phyloP scores from a whole-genome alignment of 2,888 invertebrate genomes.

The Hirtodrosophila duncani region DNA sequence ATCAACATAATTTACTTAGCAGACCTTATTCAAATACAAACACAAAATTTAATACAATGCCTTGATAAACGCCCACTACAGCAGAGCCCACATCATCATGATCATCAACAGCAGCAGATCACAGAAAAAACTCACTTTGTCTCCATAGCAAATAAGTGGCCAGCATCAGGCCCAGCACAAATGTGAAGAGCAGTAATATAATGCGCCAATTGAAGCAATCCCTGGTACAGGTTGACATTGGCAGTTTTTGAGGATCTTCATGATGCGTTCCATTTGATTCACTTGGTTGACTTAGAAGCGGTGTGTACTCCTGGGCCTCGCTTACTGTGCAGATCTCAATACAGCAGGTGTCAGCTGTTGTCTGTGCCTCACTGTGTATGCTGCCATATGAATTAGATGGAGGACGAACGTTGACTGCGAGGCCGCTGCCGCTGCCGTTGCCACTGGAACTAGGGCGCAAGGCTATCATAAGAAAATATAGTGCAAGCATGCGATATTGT shows the following conservation, averaged over 20 bases:
- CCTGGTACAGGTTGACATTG: conserved; percentile 17
- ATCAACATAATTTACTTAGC: too few species aligned
- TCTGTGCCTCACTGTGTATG: not conserved
- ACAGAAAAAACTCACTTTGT: conserved; percentile 66
- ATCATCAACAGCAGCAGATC: not conserved
- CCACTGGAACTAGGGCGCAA: conserved; percentile 4
- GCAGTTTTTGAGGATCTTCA: not conserved
- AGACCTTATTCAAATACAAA: too few species aligned
- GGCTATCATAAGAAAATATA: conserved; percentile 43
- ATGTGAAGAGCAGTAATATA: conserved; percentile 55
- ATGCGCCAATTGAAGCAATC: conserved; percentile 58
- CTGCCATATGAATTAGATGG: conserved; percentile 20
- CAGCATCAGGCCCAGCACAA: conserved; percentile 55
- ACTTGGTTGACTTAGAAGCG: conserved; percentile 14
- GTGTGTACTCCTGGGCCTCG: conserved; percentile 27
- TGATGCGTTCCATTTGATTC: not conserved
- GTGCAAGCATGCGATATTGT: conserved; percentile 33
- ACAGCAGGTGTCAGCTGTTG: too few species aligned
- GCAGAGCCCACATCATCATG: conserved; percentile 7
- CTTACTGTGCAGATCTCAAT: conserved; percentile 6
- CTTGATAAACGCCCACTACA: too few species aligned
- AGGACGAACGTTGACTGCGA: conserved; percentile 9
- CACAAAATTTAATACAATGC: too few species aligned
- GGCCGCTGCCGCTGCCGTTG: not conserved
- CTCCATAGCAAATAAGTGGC: conserved; percentile 70